A percentile compares a stretch with the other conserved stretches of the same genome.
Conservation (phyloP, 2,888 invertebrate genomes). For the Drosophila mimetica region DNA sequence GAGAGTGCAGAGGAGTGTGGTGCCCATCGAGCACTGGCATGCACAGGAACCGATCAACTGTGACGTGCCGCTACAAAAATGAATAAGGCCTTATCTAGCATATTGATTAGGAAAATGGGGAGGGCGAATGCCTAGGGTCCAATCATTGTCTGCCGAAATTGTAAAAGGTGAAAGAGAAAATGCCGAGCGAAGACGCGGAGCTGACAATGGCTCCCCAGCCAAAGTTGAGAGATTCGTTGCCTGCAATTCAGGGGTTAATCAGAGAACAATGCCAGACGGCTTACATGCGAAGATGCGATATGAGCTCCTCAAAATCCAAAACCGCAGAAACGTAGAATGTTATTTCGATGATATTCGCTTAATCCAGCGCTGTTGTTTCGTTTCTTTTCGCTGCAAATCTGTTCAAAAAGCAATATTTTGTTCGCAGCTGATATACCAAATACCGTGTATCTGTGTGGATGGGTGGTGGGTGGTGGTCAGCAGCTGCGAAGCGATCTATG, state of each 20-base stretch:
- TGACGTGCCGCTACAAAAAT: slow-evolving; percentile 69
- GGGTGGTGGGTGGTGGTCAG: slow-evolving; percentile 62
- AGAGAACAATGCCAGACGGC: slow-evolving; percentile 54
- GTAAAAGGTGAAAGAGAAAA: slow-evolving; percentile 2
- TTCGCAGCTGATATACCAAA: slow-evolving; percentile 80
- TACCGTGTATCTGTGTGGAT: slow-evolving; percentile 76
- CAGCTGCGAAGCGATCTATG: slow-evolving; percentile 73
- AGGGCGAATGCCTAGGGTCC: slow-evolving; percentile 3
- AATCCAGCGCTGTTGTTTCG: too few species aligned
- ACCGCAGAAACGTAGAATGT: background rate
- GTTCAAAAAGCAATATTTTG: slow-evolving; percentile 71
- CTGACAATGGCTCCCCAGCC: too few species aligned
- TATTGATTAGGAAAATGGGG: slow-evolving; percentile 8
- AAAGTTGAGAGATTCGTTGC: slow-evolving; percentile 21
- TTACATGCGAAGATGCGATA: slow-evolving; percentile 55
- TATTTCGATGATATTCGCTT: slow-evolving; percentile 8
- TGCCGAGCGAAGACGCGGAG: slow-evolving; percentile 1
- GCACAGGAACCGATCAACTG: slow-evolving; percentile 79
- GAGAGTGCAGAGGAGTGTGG: slow-evolving; percentile 2
- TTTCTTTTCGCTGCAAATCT: slow-evolving; percentile 69
- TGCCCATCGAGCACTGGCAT: slow-evolving; percentile 28
- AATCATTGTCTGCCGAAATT: slow-evolving; percentile 1
- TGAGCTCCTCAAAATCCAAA: slow-evolving; percentile 10
- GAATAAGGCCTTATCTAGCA: slow-evolving; percentile 40
- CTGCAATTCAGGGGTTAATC: slow-evolving; percentile 65